Percentiles rank a stretch among this genome's conserved stretches.
phyloP scores from a whole-genome alignment of 2,113 vertebrate species.

The Scophthalmus maximus region DNA sequence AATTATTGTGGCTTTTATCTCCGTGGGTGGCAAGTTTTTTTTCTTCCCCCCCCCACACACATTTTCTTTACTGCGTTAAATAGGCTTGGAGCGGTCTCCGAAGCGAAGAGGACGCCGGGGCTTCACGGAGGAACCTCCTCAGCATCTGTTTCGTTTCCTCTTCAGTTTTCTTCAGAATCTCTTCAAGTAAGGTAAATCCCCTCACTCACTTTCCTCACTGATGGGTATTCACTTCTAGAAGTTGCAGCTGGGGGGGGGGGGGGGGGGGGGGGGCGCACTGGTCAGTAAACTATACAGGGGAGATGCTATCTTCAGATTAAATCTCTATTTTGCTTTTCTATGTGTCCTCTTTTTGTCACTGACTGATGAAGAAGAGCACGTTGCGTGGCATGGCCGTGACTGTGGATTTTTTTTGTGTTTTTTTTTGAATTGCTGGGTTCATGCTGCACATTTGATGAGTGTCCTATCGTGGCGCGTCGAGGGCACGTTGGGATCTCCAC shows the following conservation, averaged over 20 bases:
- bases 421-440: slow-evolving; percentile 8
- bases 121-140: slow-evolving; percentile 36
- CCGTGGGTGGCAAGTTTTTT: slow-evolving; percentile 50
- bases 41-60: too few relatives aligned
- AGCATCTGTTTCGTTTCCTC: slow-evolving; percentile 15
- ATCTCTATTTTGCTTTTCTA: too few relatives aligned
- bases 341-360: too few relatives aligned
- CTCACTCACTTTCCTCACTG: not conserved
- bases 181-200: slow-evolving; percentile 57
- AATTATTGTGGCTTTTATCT: slow-evolving; percentile 38
- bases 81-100: slow-evolving; percentile 24
- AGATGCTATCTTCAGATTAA: not conserved
- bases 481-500: not conserved
- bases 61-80: slow-evolving; percentile 51
- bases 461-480: not conserved
- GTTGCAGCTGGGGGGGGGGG: not conserved
- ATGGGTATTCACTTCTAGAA: slow-evolving; percentile 19
- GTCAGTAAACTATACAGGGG: not conserved
- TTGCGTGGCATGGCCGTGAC: not conserved
- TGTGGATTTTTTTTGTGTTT: not conserved
- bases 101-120: too few relatives aligned
- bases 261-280: not conserved
- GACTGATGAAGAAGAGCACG: not conserved
- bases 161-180: slow-evolving; percentile 40
- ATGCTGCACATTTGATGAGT: not conserved